Conservation (phyloP, 2,888 invertebrate genomes). For the Artemia sinica region DNA sequence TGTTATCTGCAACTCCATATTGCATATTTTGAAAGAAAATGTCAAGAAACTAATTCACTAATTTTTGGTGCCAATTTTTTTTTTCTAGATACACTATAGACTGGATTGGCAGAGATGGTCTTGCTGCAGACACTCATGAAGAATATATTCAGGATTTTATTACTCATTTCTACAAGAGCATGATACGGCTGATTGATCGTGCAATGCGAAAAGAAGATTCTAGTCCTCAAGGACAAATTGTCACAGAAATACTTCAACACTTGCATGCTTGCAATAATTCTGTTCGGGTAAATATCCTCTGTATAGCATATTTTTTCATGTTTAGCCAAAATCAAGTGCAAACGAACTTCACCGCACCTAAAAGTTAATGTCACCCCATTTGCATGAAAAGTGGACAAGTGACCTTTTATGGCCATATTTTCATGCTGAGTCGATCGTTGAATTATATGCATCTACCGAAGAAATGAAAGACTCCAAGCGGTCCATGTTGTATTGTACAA, state of each 20-base stretch:
- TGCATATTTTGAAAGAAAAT: too few species aligned
- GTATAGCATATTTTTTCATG: constrained; percentile 71
- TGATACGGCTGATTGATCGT: constrained; percentile 73
- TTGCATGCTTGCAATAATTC: constrained; percentile 87
- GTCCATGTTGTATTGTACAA: too few species aligned
- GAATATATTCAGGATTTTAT: constrained; percentile 88
- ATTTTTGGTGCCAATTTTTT: too few species aligned
- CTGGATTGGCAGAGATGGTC: constrained; percentile 88
- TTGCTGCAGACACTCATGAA: constrained; percentile 76
- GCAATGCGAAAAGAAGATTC: constrained; percentile 92
- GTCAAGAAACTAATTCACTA: too few species aligned
- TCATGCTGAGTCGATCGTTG: too few species aligned
- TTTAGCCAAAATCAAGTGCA: constrained; percentile 56
- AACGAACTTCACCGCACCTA: too few species aligned
- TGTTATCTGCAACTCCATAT: too few species aligned
- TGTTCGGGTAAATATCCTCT: constrained; percentile 43
- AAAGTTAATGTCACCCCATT: too few species aligned
- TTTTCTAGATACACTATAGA: constrained; percentile 65
- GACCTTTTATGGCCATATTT: neutral
- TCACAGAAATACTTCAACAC: constrained; percentile 83
- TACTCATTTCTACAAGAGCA: constrained; percentile 80
- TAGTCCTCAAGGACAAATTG: constrained; percentile 78
- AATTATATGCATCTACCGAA: too few species aligned
- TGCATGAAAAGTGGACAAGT: neutral
- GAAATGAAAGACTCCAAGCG: too few species aligned